Evolutionary conservation across 2,888 invertebrate genomes (phyloP).

Genomic region (Acronicta aceris): DNA sequence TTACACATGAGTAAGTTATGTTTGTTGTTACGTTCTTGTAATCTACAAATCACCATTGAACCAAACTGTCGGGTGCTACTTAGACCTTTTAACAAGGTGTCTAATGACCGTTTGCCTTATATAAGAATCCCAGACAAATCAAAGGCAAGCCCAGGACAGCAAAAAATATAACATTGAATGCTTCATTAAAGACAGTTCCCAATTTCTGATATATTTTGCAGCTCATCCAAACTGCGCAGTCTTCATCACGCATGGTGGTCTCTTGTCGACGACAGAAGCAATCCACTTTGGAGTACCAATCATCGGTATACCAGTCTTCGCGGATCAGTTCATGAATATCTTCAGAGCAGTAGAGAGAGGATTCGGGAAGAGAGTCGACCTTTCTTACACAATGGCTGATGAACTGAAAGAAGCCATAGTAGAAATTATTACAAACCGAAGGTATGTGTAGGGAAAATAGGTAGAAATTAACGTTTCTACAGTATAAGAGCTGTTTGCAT

Average conservation of each 20-base stretch:
- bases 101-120: too few relatives aligned
- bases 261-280: slow-evolving; percentile 67
- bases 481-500: too few relatives aligned
- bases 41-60: too few relatives aligned
- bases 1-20: too few relatives aligned
- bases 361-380: slow-evolving; percentile 60
- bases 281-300: slow-evolving; percentile 69
- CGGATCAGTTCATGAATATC: slow-evolving; percentile 68
- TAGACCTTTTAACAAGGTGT: too few relatives aligned
- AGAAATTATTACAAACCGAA: slow-evolving; percentile 53
- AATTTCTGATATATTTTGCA: slow-evolving; percentile 37
- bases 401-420: slow-evolving; percentile 58
- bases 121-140: too few relatives aligned
- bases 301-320: slow-evolving; percentile 69
- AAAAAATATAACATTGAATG: too few relatives aligned
- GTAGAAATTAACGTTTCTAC: too few relatives aligned
- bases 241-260: slow-evolving; percentile 71
- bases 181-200: too few relatives aligned
- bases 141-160: too few relatives aligned
- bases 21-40: too few relatives aligned
- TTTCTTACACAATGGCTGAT: slow-evolving; percentile 57
- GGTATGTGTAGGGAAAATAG: slow-evolving; percentile 45
- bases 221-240: slow-evolving; percentile 66
- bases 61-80: too few relatives aligned
- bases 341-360: slow-evolving; percentile 63